These are phyloP conservation scores for Pentamera pediparva DNA, from an alignment of 53 echinoderm and acorn worm species.

Conservation along the genomic window DNA sequence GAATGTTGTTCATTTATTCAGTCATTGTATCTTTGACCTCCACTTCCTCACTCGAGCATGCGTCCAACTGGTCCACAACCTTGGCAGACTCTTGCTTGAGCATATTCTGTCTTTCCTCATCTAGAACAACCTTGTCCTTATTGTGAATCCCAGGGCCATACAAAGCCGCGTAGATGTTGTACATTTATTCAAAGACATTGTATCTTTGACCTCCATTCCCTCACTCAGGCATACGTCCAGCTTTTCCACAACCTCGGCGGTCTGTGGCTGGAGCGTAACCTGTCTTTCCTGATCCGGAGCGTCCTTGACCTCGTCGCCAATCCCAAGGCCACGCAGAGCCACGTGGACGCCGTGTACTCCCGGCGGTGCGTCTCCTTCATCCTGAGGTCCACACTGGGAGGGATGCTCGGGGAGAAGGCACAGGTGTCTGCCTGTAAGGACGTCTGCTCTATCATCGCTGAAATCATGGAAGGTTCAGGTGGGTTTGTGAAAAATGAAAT, in stretches of 20 bases:
- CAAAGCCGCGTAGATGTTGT: too few species aligned
- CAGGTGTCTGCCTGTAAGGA: conserved; percentile 91
- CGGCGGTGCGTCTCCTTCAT: conserved; percentile 90
- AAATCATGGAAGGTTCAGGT: conserved; percentile 87
- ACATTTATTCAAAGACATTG: background rate
- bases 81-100: conserved; percentile 94
- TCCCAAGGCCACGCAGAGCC: conserved; percentile 89
- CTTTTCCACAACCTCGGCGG: conserved; percentile 85
- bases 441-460: conserved; percentile 76
- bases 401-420: conserved; percentile 95
- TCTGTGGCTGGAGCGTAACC: conserved; percentile 92
- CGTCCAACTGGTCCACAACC: conserved; percentile 71
- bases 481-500: background rate
- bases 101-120: conserved; percentile 90
- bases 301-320: conserved; percentile 80
- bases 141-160: too few species aligned
- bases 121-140: conserved; percentile 59
- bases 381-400: conserved; percentile 75
- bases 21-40: background rate
- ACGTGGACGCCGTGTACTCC: conserved; percentile 94
- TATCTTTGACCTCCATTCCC: background rate
- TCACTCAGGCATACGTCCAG: conserved; percentile 65
- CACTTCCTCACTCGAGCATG: conserved; percentile 47
- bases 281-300: conserved; percentile 69
- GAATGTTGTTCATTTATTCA: too few species aligned